Percentiles rank a stretch among this genome's conserved stretches.
Evolutionary conservation across 2,888 invertebrate genomes (phyloP).

Genomic region (Ashinkailepas kermadecensis): DNA sequence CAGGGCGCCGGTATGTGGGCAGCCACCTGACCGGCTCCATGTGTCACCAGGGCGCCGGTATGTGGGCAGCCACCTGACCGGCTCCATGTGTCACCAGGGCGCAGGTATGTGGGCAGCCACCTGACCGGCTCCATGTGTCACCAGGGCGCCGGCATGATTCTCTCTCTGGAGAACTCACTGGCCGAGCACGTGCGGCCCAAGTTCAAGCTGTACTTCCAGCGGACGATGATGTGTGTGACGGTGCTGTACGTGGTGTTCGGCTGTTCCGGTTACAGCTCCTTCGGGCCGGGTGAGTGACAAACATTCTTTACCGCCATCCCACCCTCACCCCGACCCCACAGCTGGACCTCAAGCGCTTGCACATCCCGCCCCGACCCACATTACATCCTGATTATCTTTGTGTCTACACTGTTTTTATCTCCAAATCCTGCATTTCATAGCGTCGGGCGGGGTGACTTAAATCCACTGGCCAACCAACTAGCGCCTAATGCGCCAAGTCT

Average conservation of each 20-base stretch:
- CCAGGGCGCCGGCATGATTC: constrained; percentile 46
- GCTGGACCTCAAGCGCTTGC: too few species aligned
- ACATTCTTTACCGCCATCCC: too few species aligned
- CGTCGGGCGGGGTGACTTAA: too few species aligned
- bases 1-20: neutral
- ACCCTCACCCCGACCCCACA: too few species aligned
- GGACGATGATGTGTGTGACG: constrained; percentile 42
- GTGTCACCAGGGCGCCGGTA: too few species aligned
- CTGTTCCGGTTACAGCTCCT: constrained; percentile 43
- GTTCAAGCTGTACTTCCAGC: constrained; percentile 43
- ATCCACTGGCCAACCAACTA: too few species aligned
- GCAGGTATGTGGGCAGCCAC: neutral
- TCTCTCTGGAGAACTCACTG: constrained; percentile 43
- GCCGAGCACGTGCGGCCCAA: constrained; percentile 39
- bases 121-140: constrained; percentile 26
- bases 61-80: neutral
- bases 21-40: neutral
- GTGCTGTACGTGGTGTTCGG: constrained; percentile 45
- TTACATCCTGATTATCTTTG: too few species aligned
- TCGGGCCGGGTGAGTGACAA: constrained; percentile 36
- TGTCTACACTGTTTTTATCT: too few species aligned
- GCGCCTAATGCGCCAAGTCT: too few species aligned
- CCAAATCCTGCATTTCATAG: too few species aligned
- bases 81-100: neutral
- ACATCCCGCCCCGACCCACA: too few species aligned